These are phyloP conservation scores for Ammospiza nelsoni DNA, from an alignment of 2,113 vertebrate species.

Conservation along the genomic window DNA sequence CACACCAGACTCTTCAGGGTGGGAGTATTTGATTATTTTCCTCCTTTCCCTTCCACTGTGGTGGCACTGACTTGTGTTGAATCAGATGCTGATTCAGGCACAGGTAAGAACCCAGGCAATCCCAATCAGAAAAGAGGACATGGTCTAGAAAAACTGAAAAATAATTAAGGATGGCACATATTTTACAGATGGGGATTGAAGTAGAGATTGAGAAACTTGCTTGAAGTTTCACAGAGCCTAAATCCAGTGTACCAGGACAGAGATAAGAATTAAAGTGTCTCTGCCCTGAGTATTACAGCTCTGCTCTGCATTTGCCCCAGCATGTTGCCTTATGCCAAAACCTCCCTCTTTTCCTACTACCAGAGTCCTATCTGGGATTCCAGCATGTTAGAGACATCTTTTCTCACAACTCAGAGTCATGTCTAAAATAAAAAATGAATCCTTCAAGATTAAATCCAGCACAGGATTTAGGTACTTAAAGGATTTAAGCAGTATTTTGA, in stretches of 20 bases:
- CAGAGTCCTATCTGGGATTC: background rate
- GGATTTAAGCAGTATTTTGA: slow-evolving; percentile 65
- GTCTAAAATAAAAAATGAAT: slow-evolving; percentile 59
- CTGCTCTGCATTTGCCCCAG: background rate
- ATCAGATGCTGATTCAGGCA: background rate
- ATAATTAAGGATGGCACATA: background rate
- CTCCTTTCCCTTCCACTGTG: background rate
- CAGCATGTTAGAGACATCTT: background rate
- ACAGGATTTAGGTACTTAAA: slow-evolving; percentile 65
- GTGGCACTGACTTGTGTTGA: background rate
- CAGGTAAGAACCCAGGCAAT: background rate
- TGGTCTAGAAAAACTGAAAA: background rate
- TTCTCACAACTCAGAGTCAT: background rate
- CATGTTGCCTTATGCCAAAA: background rate
- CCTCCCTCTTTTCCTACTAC: background rate
- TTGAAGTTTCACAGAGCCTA: background rate
- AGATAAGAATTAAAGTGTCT: background rate
- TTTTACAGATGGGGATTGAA: background rate
- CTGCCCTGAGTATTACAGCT: background rate
- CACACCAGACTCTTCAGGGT: background rate
- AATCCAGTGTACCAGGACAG: background rate
- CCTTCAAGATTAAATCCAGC: slow-evolving; percentile 66
- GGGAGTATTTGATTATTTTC: background rate
- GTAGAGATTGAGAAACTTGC: background rate
- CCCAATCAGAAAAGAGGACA: background rate